Percentiles rank a stretch among this genome's conserved stretches.
These are phyloP conservation scores for Bergia sp. DNA, from an alignment of 92 coral and sea anemone species.

Conservation along the genomic window DNA sequence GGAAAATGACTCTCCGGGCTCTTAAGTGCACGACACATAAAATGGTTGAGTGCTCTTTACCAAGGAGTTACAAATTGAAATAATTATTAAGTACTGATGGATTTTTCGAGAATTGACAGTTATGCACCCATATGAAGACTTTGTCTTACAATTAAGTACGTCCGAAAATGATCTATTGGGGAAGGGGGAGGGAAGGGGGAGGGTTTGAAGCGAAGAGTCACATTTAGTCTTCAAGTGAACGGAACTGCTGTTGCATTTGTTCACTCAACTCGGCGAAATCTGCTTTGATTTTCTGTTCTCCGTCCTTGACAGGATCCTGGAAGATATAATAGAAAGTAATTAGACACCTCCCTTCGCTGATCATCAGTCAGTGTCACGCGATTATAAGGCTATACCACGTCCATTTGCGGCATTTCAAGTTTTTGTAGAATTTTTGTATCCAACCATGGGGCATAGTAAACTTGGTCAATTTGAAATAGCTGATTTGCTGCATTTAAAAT, in stretches of 20 bases:
- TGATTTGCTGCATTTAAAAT: neutral
- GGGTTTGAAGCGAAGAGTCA: no score
- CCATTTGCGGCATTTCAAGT: no score
- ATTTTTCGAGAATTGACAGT: neutral
- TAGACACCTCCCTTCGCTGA: no score
- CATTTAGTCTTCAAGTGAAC: conserved; percentile 88
- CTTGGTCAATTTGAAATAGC: no score
- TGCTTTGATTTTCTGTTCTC: conserved; percentile 86
- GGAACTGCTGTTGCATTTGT: conserved; percentile 97
- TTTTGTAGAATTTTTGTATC: no score
- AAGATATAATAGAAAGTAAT: neutral
- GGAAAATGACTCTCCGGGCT: neutral
- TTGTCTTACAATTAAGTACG: neutral
- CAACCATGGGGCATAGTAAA: no score
- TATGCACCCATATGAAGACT: neutral
- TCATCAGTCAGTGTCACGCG: no score
- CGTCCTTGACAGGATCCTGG: conserved; percentile 95
- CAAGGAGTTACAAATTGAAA: neutral
- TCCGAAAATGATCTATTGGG: neutral
- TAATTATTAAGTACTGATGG: no score
- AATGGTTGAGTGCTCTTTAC: neutral
- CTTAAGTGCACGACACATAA: neutral
- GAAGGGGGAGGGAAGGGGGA: neutral
- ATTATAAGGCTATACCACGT: no score
- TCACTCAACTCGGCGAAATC: conserved; percentile 89